phyloP scores from a whole-genome alignment of 2,888 invertebrate species.

The Azorinus chamasolen region DNA sequence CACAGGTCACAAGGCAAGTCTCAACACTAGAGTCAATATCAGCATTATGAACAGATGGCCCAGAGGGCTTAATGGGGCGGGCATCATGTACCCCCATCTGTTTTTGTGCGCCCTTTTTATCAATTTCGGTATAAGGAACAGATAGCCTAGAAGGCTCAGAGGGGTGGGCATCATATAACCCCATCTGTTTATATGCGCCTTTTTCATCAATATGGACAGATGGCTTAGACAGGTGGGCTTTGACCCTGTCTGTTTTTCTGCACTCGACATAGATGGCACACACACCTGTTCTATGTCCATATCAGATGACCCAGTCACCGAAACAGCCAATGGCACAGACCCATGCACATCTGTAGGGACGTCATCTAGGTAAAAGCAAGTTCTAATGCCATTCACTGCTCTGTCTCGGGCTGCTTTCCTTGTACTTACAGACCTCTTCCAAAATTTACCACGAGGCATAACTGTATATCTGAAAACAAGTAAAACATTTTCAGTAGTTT shows the following conservation, averaged over 20 bases:
- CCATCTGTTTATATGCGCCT: too few species aligned
- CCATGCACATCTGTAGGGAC: not conserved
- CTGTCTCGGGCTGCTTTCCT: too few species aligned
- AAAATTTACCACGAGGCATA: too few species aligned
- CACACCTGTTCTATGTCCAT: constrained; percentile 1
- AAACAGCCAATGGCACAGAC: not conserved
- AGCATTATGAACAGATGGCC: constrained; percentile 11
- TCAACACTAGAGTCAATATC: too few species aligned
- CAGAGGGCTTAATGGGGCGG: constrained; percentile 10
- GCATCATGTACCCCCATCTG: constrained; percentile 12
- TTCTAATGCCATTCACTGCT: too few species aligned
- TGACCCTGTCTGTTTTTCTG: constrained; percentile 31
- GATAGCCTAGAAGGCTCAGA: not conserved
- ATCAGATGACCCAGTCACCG: not conserved
- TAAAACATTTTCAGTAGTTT: too few species aligned
- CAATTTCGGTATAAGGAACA: not conserved
- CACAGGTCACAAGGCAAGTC: too few species aligned
- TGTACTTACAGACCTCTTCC: too few species aligned
- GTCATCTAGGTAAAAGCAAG: too few species aligned
- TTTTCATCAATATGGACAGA: not conserved
- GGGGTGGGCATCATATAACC: too few species aligned
- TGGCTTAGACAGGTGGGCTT: constrained; percentile 33
- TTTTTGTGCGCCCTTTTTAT: constrained; percentile 5
- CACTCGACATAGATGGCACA: constrained; percentile 16
- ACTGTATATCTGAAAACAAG: too few species aligned